A percentile compares a stretch with the other conserved stretches of the same genome.
phyloP scores from a whole-genome alignment of 2,113 vertebrate species.

The Xenopus borealis region DNA sequence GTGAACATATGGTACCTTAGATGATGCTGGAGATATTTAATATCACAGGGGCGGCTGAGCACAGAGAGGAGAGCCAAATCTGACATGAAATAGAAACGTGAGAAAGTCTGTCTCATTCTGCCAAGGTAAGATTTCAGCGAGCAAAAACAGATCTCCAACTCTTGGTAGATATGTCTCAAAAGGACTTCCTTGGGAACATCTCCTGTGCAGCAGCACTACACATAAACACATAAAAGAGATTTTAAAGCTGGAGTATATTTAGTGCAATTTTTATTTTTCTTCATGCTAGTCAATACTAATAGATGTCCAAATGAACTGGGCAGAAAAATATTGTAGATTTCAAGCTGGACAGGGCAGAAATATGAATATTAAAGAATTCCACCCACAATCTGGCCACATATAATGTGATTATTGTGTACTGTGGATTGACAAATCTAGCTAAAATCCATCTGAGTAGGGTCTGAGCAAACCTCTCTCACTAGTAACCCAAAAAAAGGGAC shows the following conservation, averaged over 20 bases:
- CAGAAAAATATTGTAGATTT: too few relatives aligned
- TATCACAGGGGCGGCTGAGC: slow-evolving; percentile 33
- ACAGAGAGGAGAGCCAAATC: slow-evolving; percentile 35
- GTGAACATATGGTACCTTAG: slow-evolving; percentile 32
- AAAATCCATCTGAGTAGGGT: too few relatives aligned
- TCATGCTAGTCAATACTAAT: too few relatives aligned
- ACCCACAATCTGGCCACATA: too few relatives aligned
- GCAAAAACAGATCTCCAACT: slow-evolving; percentile 31
- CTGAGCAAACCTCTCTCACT: too few relatives aligned
- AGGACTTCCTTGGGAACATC: slow-evolving; percentile 41
- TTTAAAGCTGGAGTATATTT: neutral
- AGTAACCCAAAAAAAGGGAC: too few relatives aligned
- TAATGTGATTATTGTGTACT: too few relatives aligned
- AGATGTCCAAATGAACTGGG: too few relatives aligned
- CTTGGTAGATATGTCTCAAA: slow-evolving; percentile 35
- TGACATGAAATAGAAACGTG: slow-evolving; percentile 45
- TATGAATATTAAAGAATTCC: too few relatives aligned
- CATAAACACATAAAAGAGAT: neutral
- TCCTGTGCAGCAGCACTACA: slow-evolving; percentile 37
- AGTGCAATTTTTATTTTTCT: neutral
- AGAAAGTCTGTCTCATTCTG: slow-evolving; percentile 33
- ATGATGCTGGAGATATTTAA: slow-evolving; percentile 27
- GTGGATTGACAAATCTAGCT: too few relatives aligned
- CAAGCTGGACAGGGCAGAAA: too few relatives aligned
- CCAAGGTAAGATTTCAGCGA: slow-evolving; percentile 25